Evolutionary conservation across 2,888 invertebrate genomes (phyloP), one percentile per base, ranked within the genome.

Genomic region (Melanotus villosus): DNA sequence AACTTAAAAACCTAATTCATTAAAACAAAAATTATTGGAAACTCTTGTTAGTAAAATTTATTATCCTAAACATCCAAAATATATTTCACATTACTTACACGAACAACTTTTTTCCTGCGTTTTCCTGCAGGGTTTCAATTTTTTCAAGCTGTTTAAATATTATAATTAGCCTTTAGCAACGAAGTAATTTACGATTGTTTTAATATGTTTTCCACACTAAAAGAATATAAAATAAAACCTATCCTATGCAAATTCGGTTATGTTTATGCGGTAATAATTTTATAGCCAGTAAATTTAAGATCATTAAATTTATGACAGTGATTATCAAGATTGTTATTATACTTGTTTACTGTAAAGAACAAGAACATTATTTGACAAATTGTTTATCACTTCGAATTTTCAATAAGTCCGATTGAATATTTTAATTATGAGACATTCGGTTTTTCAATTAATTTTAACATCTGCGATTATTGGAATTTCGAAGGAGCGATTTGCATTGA

Each of bases 231-330:
- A 21, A 12, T 9, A 38, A 56, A 56, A 21, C 19, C 19, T 12
- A 56, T 36, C 38, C 56, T 56, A 56, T 56, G 56, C 38, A 56
- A 56, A 56, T 56, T 56, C 32, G 10, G 16, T 10, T 54, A 21
- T 36, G 56, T 56, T 56, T 56, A 56, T 38, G 56, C 23, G 10
- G 56, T 56, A 56, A 38, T 18, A 38, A 56, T 56, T 56, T 56
- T 56, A 56, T 56, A 38, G 56, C 56, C 36, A 56, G 38, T 56
- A 56, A 56, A 56, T 38, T 56, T 56, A 12, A 38, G 36, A 38
- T 21, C 56, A 56, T 56, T 56, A 56, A 56, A 1, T 56, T 56
- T 56, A 56, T 56, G 36, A 23, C 23, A 14, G 9, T 23, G 56
- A 56, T 56, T 14, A 56, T 56, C 56, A 38, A 38, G 32, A 52